phyloP scores from a whole-genome alignment of 92 coral and sea anemone species.

The Siderastrea radians region DNA sequence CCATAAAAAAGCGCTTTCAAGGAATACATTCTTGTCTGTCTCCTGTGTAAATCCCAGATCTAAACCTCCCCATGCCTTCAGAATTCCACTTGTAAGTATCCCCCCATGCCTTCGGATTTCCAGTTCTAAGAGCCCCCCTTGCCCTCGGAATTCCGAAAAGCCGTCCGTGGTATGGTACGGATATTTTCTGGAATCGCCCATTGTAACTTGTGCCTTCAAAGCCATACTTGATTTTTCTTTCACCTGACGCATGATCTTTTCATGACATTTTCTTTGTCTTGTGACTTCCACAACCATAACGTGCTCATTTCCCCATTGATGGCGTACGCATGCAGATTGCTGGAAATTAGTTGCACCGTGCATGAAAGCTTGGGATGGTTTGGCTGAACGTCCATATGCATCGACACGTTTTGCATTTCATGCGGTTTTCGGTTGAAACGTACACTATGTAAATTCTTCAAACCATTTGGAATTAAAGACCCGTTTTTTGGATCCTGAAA shows the following conservation, averaged over 20 bases:
- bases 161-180: too few relatives aligned
- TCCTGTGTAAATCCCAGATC: too few relatives aligned
- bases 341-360: conserved; percentile 46
- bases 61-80: too few relatives aligned
- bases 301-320: neutral
- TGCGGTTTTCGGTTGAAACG: conserved; percentile 27
- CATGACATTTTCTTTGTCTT: too few relatives aligned
- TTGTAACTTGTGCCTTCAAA: conserved; percentile 42
- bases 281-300: neutral
- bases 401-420: conserved; percentile 46
- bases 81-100: too few relatives aligned
- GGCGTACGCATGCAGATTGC: conserved; percentile 38
- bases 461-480: conserved; percentile 22
- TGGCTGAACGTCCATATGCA: conserved; percentile 28
- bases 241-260: neutral
- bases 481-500: conserved; percentile 6
- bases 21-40: too few relatives aligned
- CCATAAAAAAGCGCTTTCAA: too few relatives aligned
- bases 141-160: too few relatives aligned
- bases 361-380: conserved; percentile 27
- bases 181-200: neutral
- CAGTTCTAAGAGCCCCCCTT: too few relatives aligned
- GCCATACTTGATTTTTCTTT: conserved; percentile 32
- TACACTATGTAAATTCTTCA: conserved; percentile 13
- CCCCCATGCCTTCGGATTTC: too few relatives aligned